These are phyloP conservation scores for Agonopterix alstromeriana DNA, from an alignment of 2,888 invertebrate genomes.

Conservation along the genomic window DNA sequence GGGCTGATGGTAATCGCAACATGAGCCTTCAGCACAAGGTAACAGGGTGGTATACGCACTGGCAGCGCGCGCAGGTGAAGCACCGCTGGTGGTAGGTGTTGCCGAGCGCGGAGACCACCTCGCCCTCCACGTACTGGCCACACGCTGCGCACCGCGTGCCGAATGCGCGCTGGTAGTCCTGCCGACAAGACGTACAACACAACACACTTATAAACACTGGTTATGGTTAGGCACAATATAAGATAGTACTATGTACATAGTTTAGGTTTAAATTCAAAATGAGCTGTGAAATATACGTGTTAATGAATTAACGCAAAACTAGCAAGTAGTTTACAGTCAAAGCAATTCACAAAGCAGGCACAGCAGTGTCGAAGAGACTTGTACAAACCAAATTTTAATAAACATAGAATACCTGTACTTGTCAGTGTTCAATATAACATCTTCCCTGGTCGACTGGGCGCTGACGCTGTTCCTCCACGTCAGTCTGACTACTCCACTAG, in stretches of 20 bases:
- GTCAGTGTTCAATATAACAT: constrained; percentile 83
- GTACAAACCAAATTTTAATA: too few relatives aligned
- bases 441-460: constrained; percentile 56
- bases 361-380: too few relatives aligned
- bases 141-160: constrained; percentile 94
- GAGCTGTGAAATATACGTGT: too few relatives aligned
- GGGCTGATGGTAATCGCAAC: too few relatives aligned
- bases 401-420: constrained; percentile 81
- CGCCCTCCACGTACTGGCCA: constrained; percentile 95
- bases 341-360: too few relatives aligned
- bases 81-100: constrained; percentile 94
- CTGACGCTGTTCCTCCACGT: constrained; percentile 78
- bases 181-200: constrained; percentile 12
- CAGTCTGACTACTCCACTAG: constrained; percentile 33
- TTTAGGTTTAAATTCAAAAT: too few relatives aligned
- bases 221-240: too few relatives aligned
- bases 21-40: too few relatives aligned
- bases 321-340: too few relatives aligned
- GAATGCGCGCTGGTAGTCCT: constrained; percentile 80
- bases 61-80: constrained; percentile 90
- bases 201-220: background rate
- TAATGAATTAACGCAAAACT: too few relatives aligned
- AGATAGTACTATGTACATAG: too few relatives aligned
- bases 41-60: constrained; percentile 43
- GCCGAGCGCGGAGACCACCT: constrained; percentile 92